These are phyloP conservation scores for Lysandra bellargus DNA, from an alignment of 2,888 invertebrate genomes.

Conservation along the genomic window DNA sequence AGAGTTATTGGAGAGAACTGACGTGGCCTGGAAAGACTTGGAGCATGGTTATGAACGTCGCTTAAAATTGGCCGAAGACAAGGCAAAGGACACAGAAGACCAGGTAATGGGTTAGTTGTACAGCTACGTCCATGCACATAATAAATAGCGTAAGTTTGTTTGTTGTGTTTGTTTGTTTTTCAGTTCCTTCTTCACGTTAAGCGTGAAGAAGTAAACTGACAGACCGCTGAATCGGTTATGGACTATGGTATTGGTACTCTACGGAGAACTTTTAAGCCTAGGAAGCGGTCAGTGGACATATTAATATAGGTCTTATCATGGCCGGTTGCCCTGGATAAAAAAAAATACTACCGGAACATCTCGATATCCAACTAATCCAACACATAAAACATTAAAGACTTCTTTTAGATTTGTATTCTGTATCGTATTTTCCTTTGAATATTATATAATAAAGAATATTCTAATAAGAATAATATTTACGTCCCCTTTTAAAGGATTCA, in stretches of 20 bases:
- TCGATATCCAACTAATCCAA: no score
- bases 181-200: no score
- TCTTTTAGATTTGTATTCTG: no score
- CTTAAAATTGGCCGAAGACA: slow-evolving; percentile 55
- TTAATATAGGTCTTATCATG: not conserved
- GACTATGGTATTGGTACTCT: no score
- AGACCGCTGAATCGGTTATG: no score
- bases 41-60: slow-evolving; percentile 63
- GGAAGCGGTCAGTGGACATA: not conserved
- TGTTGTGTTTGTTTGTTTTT: not conserved
- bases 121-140: not conserved
- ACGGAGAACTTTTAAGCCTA: no score
- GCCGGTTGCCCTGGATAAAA: not conserved
- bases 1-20: slow-evolving; percentile 65
- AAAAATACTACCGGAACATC: not conserved
- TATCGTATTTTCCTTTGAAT: no score
- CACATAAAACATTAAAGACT: no score
- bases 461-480: not conserved
- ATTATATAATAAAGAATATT: not conserved
- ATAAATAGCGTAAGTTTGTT: not conserved
- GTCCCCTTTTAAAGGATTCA: no score
- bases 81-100: slow-evolving; percentile 57
- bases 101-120: slow-evolving; percentile 47
- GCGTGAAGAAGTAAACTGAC: no score
- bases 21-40: slow-evolving; percentile 66